phyloP scores from a whole-genome alignment of 1,140 invertebrate species.

The Dreissena polymorpha region DNA sequence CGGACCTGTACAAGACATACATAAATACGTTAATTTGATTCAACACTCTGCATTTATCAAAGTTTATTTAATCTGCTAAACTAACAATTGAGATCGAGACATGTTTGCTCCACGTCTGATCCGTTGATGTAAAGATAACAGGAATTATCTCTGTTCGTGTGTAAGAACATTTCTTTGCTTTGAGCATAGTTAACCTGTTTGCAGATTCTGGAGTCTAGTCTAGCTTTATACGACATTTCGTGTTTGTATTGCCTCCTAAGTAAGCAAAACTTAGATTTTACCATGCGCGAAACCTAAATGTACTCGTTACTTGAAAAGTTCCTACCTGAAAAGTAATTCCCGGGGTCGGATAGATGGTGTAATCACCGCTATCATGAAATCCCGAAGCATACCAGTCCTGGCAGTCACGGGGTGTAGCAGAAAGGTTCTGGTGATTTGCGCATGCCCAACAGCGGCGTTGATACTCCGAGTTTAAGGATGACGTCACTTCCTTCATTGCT shows the following conservation, averaged over 20 bases:
- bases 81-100: too few relatives aligned
- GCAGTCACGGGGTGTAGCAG: background rate
- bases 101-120: too few relatives aligned
- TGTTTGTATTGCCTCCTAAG: background rate
- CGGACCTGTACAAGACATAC: background rate
- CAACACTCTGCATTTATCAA: too few relatives aligned
- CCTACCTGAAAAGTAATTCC: background rate
- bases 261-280: background rate
- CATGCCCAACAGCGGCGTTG: background rate
- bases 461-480: background rate
- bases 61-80: too few relatives aligned
- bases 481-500: background rate
- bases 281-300: too few relatives aligned
- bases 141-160: background rate
- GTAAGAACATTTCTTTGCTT: background rate
- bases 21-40: background rate
- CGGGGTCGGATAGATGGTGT: background rate
- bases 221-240: background rate
- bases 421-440: background rate
- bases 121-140: too few relatives aligned
- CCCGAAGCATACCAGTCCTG: background rate
- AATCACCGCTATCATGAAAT: background rate
- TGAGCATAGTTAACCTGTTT: background rate
- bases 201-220: background rate
- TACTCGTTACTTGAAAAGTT: too few relatives aligned